phyloP scores from a whole-genome alignment of 2,888 invertebrate species.

The Leptogaster cylindrica region DNA sequence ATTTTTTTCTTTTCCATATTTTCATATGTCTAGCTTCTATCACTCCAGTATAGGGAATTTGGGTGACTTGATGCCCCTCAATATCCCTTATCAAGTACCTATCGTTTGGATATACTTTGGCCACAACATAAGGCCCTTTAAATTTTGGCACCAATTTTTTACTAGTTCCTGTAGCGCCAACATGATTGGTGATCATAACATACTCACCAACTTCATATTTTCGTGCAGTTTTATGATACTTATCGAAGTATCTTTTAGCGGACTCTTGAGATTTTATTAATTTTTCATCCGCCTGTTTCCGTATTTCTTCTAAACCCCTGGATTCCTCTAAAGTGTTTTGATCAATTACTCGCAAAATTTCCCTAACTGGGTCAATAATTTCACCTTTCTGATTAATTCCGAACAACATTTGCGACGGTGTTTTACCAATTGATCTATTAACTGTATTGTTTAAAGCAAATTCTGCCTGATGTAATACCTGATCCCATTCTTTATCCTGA shows the following conservation, averaged over 20 bases:
- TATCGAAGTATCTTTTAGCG: conserved; percentile 16
- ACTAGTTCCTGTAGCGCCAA: conserved; percentile 45
- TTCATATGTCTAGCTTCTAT: neutral
- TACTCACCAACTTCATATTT: conserved; percentile 45
- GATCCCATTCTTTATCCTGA: neutral
- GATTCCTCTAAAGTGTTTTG: conserved; percentile 6
- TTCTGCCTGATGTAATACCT: conserved; percentile 44
- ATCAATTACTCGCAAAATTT: too few relatives aligned
- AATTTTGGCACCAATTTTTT: conserved; percentile 50
- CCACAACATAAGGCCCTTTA: conserved; percentile 50
- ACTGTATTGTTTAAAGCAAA: conserved; percentile 50
- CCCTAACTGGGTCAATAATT: conserved; percentile 44
- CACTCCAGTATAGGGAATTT: conserved; percentile 40
- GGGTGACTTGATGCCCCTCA: conserved; percentile 48
- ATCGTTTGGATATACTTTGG: conserved; percentile 48
- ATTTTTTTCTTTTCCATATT: neutral
- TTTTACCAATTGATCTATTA: conserved; percentile 49
- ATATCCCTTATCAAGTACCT: conserved; percentile 48
- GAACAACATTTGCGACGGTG: conserved; percentile 50
- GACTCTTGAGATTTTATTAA: conserved; percentile 3
- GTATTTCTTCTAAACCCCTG: conserved; percentile 47
- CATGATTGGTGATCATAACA: conserved; percentile 50
- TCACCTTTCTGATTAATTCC: conserved; percentile 50
- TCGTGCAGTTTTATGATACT: too few relatives aligned
- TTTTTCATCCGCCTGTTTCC: neutral